Evolutionary conservation across 2,113 vertebrate species (phyloP), one percentile per base, ranked within the genome.

Genomic region (Phylloscopus trochilus): DNA sequence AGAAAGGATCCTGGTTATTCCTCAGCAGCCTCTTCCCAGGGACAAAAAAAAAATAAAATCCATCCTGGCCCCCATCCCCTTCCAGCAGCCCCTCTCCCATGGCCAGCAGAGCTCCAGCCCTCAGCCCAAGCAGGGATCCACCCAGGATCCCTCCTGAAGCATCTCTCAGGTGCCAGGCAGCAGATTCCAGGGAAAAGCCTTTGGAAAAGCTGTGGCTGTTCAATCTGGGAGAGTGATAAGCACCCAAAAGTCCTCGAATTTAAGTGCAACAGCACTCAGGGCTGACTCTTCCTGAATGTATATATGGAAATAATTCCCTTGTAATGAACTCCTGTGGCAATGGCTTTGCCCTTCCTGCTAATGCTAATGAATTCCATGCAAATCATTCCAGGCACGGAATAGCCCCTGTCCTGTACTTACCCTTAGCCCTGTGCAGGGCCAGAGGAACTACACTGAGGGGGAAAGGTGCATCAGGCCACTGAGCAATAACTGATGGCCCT

Each of bases 301-400:
- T 23, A 72, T 43, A 58, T 37, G 68, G 87, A 94, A 97, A 85
- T 91, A 92, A 96, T 86, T 94, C 66, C 92, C 73, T 77, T 46
- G 26, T 55, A 26, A 91, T 43, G 69, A 79, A 72, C 87, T 96
- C 63, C 2, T 35, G 55, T 12, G 6, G 75, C 74, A 93, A 64
- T 51, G 81, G 15, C 85, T 91, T 72, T 88, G 77, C 41, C 90
- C 73, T 81, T 94, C 90, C 72, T n/a, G 28, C 46, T 56, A 49
- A 62, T 63, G 90, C 63, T 79, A 95, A 96, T 60, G 64, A 97
- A 96, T 87, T 72, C 90, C 53, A 63, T 49, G 67, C 81, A 87
- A 67, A 46, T 76, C 59, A 89, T 72, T 72, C 62, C 55, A 87
- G 73, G 52, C 87, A 37, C 35, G 63, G 73, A 77, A 28, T 8